phyloP scores from a whole-genome alignment of 2,113 vertebrate genomes.

The Rhinoderma darwinii region DNA sequence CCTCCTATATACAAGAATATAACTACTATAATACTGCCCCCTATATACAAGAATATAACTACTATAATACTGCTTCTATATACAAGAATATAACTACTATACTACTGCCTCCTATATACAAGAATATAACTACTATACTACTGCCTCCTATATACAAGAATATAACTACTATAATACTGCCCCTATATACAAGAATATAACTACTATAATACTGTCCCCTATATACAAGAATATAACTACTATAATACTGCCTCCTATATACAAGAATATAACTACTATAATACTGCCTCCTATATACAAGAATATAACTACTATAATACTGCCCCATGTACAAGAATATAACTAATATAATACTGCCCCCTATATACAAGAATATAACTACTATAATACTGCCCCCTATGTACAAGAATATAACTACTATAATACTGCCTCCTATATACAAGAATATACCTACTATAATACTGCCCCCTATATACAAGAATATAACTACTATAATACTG shows the following conservation, averaged over 20 bases:
- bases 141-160: conserved; percentile 1
- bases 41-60: conserved; percentile 1
- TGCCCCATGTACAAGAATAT: background rate
- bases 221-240: conserved; percentile 1
- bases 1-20: background rate
- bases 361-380: too few species aligned
- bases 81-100: conserved; percentile 11
- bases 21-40: background rate
- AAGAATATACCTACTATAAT: too few species aligned
- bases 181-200: background rate
- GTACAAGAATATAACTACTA: too few species aligned
- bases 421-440: too few species aligned
- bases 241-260: background rate
- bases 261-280: too few species aligned
- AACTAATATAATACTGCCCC: background rate
- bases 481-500: too few species aligned
- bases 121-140: conserved; percentile 12
- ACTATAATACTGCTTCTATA: background rate
- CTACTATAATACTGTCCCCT: background rate
- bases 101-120: background rate
- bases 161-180: conserved; percentile 1
- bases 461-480: too few species aligned
- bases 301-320: conserved; percentile 11
- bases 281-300: background rate
- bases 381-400: too few species aligned